phyloP scores from a whole-genome alignment of 2,113 vertebrate species.

The Hippocampus comes region DNA sequence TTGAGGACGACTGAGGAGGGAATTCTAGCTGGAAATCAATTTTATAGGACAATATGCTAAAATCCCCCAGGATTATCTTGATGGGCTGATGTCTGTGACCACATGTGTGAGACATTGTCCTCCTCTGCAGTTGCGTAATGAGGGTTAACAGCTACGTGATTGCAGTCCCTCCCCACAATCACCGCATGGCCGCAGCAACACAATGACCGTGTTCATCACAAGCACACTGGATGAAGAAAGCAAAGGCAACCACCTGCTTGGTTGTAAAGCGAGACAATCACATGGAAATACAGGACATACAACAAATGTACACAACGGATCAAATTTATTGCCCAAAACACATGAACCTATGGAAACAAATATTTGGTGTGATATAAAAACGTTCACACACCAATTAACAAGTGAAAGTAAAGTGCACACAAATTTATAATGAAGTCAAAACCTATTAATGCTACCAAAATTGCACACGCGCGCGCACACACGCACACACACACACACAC shows the following conservation, averaged over 20 bases:
- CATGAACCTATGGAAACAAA: constrained; percentile 24
- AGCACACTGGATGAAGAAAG: constrained; percentile 59
- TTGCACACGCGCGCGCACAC: constrained; percentile 15
- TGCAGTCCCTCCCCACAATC: constrained; percentile 57
- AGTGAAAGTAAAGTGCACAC: background rate
- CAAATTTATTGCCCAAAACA: constrained; percentile 29
- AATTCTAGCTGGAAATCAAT: constrained; percentile 40
- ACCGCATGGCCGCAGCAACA: constrained; percentile 39
- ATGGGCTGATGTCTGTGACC: constrained; percentile 45
- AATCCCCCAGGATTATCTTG: constrained; percentile 45
- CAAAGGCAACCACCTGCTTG: constrained; percentile 65
- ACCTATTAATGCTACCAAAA: constrained; percentile 5
- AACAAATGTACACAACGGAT: constrained; percentile 26
- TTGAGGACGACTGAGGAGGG: background rate
- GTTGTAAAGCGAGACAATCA: constrained; percentile 62
- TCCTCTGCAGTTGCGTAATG: constrained; percentile 42
- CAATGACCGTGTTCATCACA: constrained; percentile 54
- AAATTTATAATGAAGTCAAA: constrained; percentile 18
- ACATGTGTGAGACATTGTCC: constrained; percentile 61
- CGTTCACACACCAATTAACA: background rate
- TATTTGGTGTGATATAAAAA: constrained; percentile 32
- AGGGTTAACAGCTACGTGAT: constrained; percentile 56
- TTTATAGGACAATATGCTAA: constrained; percentile 36
- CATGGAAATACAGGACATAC: constrained; percentile 25
- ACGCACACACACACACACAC: constrained; percentile 1